Conservation (phyloP, 2,888 invertebrate species). For the Synergus laeviventris region DNA sequence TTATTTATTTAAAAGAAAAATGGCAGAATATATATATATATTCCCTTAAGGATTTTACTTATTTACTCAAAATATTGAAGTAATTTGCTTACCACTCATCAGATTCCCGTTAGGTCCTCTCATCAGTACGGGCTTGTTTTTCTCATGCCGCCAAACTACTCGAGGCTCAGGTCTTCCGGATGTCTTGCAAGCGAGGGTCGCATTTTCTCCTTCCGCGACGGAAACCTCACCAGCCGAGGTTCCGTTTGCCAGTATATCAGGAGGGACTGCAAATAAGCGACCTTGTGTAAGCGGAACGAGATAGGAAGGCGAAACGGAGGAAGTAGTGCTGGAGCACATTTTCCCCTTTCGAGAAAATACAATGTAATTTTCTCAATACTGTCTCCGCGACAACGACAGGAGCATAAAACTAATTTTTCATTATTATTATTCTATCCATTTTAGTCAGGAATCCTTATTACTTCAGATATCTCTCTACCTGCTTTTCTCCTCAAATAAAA, state of each 20-base stretch:
- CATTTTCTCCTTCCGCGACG: conserved; percentile 85
- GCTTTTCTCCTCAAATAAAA: background rate
- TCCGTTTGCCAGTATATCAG: conserved; percentile 86
- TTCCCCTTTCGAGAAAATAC: conserved; percentile 37
- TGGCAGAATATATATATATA: too few relatives aligned
- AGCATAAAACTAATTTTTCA: conserved; percentile 51
- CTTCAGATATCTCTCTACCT: background rate
- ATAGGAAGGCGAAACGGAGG: conserved; percentile 42
- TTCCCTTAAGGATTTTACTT: background rate
- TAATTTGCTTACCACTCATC: conserved; percentile 50
- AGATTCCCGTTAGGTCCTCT: conserved; percentile 64
- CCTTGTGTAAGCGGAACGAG: conserved; percentile 48
- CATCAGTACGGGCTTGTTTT: conserved; percentile 66
- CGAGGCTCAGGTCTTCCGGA: conserved; percentile 85
- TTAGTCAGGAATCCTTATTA: conserved; percentile 2
- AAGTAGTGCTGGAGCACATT: conserved; percentile 41
- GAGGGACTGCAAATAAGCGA: conserved; percentile 82
- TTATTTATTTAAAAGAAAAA: too few relatives aligned
- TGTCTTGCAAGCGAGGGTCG: conserved; percentile 85
- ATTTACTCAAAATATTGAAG: background rate
- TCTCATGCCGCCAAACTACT: conserved; percentile 76
- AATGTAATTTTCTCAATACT: conserved; percentile 50
- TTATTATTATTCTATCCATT: conserved; percentile 18
- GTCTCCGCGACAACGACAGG: conserved; percentile 50
- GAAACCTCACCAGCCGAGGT: conserved; percentile 85